A percentile compares a stretch with the other conserved stretches of the same genome.
These are phyloP conservation scores for Ciconia nigra DNA, from an alignment of 2,797 vertebrate species.

Conservation along the genomic window DNA sequence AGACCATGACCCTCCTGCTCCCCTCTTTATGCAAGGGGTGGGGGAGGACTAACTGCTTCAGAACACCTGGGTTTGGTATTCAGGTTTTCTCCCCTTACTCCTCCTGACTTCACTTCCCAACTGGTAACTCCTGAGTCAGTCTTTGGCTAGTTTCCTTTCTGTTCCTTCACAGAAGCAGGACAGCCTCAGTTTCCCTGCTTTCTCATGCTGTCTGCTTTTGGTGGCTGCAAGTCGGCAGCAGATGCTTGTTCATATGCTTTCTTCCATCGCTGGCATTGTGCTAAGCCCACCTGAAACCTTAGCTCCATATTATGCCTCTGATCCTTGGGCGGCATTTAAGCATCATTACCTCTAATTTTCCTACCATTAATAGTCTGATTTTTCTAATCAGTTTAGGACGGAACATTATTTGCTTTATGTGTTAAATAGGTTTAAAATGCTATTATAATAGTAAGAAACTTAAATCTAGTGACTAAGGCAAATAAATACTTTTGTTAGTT, in stretches of 20 bases:
- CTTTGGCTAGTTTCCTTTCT: background rate
- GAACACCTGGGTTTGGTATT: background rate
- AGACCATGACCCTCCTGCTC: background rate
- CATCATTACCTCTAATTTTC: background rate
- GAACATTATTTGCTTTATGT: background rate
- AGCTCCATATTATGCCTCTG: background rate
- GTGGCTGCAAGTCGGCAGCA: background rate
- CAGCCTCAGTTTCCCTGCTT: background rate
- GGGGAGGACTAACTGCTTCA: background rate
- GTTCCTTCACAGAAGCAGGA: background rate
- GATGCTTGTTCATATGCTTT: background rate
- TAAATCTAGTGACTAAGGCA: background rate
- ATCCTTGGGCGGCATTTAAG: background rate
- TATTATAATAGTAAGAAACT: background rate
- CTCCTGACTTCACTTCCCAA: background rate
- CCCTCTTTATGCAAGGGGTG: background rate
- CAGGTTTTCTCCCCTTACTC: background rate
- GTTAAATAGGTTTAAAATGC: background rate
- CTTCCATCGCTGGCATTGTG: background rate
- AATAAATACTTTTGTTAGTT: background rate
- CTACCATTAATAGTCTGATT: background rate
- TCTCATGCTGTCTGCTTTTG: background rate
- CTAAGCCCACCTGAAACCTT: background rate
- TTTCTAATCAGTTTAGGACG: background rate
- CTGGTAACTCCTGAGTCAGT: background rate